Conservation (phyloP, 2,797 vertebrate species). For the Myiotriccus ornatus region DNA sequence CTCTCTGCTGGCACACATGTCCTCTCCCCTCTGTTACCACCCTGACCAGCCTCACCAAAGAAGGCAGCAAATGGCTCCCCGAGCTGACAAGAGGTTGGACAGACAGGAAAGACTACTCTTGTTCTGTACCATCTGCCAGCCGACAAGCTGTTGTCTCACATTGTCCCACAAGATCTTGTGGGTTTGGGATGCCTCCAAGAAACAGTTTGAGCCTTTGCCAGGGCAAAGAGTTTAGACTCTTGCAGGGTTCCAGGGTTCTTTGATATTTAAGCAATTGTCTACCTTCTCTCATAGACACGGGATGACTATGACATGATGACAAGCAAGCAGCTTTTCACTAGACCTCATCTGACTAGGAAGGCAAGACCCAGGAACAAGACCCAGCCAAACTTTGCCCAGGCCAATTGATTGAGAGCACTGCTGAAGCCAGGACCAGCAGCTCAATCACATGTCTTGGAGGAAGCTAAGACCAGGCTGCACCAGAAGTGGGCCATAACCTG, state of each 20-base stretch:
- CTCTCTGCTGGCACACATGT: rapidly evolving
- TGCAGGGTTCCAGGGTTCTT: background rate
- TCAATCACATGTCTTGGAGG: rapidly evolving
- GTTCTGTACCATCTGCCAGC: background rate
- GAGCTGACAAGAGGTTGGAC: background rate
- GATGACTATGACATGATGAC: background rate
- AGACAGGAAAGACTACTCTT: background rate
- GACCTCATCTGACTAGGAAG: background rate
- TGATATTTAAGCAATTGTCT: background rate
- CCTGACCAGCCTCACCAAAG: background rate
- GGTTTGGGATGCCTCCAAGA: background rate
- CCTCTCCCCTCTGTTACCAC: rapidly evolving
- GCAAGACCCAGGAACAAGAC: background rate
- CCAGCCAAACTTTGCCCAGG: background rate
- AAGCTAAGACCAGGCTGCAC: background rate
- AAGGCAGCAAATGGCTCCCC: rapidly evolving
- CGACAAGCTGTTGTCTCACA: background rate
- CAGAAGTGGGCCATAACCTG: background rate
- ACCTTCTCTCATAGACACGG: background rate
- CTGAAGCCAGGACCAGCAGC: background rate
- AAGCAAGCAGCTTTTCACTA: background rate
- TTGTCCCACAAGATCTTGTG: background rate
- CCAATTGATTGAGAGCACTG: background rate
- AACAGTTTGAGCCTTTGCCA: background rate
- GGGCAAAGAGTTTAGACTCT: background rate